Percentiles rank a stretch among this genome's conserved stretches.
Evolutionary conservation across 2,797 vertebrate genomes (phyloP).

Genomic region (Sandelia bainsii): DNA sequence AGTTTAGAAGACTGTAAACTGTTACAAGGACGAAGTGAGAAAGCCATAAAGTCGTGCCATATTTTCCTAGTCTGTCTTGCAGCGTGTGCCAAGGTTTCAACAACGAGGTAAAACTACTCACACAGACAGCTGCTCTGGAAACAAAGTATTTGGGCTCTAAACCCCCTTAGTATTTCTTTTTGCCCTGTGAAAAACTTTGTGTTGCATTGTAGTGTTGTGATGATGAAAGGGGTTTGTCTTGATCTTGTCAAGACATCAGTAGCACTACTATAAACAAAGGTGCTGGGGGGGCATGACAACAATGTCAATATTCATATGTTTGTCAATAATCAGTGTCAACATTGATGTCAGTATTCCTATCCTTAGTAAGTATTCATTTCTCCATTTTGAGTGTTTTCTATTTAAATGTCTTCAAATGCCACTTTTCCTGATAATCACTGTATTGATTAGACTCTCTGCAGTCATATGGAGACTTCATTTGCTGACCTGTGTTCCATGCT

Average conservation of each 20-base stretch:
- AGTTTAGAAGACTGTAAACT: conserved; percentile 28
- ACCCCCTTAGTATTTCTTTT: background rate
- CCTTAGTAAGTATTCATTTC: background rate
- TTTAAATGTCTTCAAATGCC: no score
- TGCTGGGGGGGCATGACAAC: background rate
- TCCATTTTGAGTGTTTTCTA: no score
- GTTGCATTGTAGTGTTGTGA: background rate
- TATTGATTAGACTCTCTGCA: no score
- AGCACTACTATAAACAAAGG: background rate
- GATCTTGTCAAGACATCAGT: background rate
- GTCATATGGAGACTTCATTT: no score
- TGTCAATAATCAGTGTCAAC: no score
- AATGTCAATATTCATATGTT: background rate
- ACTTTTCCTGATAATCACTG: no score
- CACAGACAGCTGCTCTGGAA: background rate
- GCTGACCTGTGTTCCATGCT: background rate
- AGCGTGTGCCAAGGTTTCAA: background rate
- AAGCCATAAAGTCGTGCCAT: conserved; percentile 21
- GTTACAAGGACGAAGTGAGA: conserved; percentile 18
- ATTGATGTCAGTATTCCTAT: conserved; percentile 3
- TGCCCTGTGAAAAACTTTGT: background rate
- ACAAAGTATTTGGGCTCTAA: background rate
- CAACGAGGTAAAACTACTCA: background rate
- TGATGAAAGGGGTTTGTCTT: background rate
- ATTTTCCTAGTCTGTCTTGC: background rate